Conservation (phyloP, 2,113 vertebrate genomes). For the Hippocampus guttulatus region DNA sequence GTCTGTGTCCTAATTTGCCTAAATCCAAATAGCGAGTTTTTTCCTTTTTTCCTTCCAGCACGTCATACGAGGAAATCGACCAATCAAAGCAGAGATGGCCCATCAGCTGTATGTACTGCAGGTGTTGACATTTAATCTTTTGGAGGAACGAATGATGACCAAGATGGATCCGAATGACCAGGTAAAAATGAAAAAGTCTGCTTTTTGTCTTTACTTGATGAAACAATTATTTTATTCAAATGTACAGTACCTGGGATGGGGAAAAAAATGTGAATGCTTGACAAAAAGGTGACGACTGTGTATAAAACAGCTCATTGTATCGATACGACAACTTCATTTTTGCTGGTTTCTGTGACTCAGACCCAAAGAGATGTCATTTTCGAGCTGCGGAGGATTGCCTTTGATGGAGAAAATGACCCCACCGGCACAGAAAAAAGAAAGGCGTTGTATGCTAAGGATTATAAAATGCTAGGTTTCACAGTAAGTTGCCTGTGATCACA, state of each 20-base stretch:
- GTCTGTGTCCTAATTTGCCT: background rate
- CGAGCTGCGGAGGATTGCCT: slow-evolving; percentile 91
- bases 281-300: no score
- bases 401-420: slow-evolving; percentile 90
- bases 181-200: slow-evolving; percentile 53
- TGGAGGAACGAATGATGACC: slow-evolving; percentile 98
- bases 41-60: slow-evolving; percentile 71
- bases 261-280: no score
- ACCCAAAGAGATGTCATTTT: slow-evolving; percentile 94
- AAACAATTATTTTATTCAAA: no score
- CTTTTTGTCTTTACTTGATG: background rate
- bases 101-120: slow-evolving; percentile 97
- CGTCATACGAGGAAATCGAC: slow-evolving; percentile 93
- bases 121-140: slow-evolving; percentile 94
- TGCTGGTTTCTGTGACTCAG: slow-evolving; percentile 57
- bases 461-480: slow-evolving; percentile 97
- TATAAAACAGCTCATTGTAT: no score
- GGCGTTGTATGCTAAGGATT: slow-evolving; percentile 96
- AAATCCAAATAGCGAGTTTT: background rate
- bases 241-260: no score
- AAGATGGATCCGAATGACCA: slow-evolving; percentile 98
- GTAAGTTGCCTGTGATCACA: slow-evolving; percentile 67
- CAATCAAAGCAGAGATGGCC: slow-evolving; percentile 98
- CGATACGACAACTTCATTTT: no score
- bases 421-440: slow-evolving; percentile 90